Evolutionary conservation across 2,797 vertebrate genomes (phyloP), one percentile per base, ranked within the genome.

Genomic region (Lerista edwardsae): DNA sequence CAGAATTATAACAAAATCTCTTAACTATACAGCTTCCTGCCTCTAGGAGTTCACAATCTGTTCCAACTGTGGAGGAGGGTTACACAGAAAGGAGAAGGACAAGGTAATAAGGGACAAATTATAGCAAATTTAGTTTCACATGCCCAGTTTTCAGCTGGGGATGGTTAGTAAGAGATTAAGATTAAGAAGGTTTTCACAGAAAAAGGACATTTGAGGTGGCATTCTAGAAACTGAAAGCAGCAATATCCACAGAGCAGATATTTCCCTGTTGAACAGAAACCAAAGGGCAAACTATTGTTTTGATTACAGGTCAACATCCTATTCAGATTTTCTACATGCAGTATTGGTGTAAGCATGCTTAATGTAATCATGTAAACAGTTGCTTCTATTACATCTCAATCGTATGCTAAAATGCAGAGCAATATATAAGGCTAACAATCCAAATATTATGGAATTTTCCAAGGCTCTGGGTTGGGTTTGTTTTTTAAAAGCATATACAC

Each of bases 341-440:
- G 41, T n/a, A 4, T 29, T 36, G 36, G 25, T 31, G 27, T 55
- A 75, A 27, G 19, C 25, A 41, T 23, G 29, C 15, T 55, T n/a
- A n/a, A n/a, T n/a, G n/a, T n/a, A n/a, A n/a, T 34, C 7, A 21
- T 23, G 55, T n/a, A 51, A 6, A 23, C 14, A 29, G 6, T 17
- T 9, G 64, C 19, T 69, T 25, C 36, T 11, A 44, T 11, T 44
- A 23, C 27, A 29, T 12, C 8, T 57, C 19, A 23, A 55, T 55
- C 47, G 57, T 57, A 75, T 55, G 15, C 12, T 31, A 75, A 75
- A 83, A 83, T 6, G n/a, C 39, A 62, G 10, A 80, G 34, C 41
- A 41, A 62, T 14, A 47, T 51, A 1, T 0, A 61, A 73, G 64
- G 36, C 41, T 0, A 0, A 0, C 17, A 0, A 0, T 19, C 51